Evolutionary conservation across 2,113 vertebrate species (phyloP).

Genomic region (Anguilla japonica): DNA sequence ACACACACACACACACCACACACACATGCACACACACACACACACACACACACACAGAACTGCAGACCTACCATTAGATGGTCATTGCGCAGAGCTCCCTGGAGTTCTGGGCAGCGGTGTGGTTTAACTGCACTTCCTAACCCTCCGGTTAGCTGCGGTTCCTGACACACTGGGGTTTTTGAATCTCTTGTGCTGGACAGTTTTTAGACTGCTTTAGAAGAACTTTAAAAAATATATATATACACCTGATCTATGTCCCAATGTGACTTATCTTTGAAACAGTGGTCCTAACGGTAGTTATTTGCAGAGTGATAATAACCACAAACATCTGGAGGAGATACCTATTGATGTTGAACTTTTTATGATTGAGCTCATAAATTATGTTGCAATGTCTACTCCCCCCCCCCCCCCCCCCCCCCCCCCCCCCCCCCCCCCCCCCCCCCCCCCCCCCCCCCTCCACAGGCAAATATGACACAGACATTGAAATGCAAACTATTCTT

Average conservation of each 20-base stretch:
- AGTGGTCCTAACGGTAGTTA: background rate
- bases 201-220: conserved; percentile 5
- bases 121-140: conserved; percentile 5
- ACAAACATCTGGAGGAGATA: background rate
- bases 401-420: no score
- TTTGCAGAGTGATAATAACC: background rate
- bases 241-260: background rate
- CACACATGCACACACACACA: no score
- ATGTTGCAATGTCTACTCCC: background rate
- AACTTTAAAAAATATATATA: background rate
- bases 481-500: background rate
- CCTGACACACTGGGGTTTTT: background rate
- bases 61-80: background rate
- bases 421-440: background rate
- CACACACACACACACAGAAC: background rate
- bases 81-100: conserved; percentile 1
- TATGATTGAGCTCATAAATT: conserved; percentile 1
- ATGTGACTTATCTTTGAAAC: background rate
- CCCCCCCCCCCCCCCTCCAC: background rate
- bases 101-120: conserved; percentile 1
- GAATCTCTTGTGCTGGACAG: background rate
- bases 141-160: background rate
- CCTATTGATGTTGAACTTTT: background rate
- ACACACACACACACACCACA: no score
- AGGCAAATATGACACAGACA: background rate